Percentiles rank a stretch among this genome's conserved stretches.
phyloP scores from a whole-genome alignment of 2,888 invertebrate genomes.

The Hetaerina titia region DNA sequence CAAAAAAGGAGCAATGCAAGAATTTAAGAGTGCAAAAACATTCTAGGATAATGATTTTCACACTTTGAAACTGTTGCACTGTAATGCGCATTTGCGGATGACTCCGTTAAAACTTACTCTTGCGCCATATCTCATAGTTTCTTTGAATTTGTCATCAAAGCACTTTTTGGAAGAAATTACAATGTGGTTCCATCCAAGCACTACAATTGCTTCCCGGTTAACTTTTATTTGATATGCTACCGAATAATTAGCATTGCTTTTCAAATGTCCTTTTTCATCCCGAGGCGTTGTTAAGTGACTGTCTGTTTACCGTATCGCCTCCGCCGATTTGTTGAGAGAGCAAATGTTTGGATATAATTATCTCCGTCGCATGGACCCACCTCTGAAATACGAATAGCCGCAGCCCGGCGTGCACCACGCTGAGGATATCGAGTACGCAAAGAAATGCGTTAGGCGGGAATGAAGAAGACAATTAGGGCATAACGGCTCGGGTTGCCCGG shows the following conservation, averaged over 20 bases:
- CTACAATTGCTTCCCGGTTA: neutral
- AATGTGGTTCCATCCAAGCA: too few species aligned
- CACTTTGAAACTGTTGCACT: too few species aligned
- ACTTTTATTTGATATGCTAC: too few species aligned
- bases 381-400: neutral
- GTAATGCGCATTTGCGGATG: too few species aligned
- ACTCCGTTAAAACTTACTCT: too few species aligned
- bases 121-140: too few species aligned
- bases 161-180: too few species aligned
- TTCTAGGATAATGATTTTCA: too few species aligned
- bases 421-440: neutral
- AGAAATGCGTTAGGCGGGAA: neutral
- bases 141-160: too few species aligned
- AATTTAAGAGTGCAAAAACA: too few species aligned
- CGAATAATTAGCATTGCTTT: neutral
- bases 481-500: neutral
- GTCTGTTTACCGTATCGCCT: neutral
- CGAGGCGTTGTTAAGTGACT: neutral
- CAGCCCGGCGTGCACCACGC: neutral
- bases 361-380: neutral
- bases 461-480: neutral
- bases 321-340: neutral
- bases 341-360: constrained; percentile 13
- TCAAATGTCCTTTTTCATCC: neutral
- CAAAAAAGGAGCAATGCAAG: too few species aligned